Base-by-base conservation (phyloP, 2,888 invertebrate genomes). In the Bombylius discolor region DNA sequence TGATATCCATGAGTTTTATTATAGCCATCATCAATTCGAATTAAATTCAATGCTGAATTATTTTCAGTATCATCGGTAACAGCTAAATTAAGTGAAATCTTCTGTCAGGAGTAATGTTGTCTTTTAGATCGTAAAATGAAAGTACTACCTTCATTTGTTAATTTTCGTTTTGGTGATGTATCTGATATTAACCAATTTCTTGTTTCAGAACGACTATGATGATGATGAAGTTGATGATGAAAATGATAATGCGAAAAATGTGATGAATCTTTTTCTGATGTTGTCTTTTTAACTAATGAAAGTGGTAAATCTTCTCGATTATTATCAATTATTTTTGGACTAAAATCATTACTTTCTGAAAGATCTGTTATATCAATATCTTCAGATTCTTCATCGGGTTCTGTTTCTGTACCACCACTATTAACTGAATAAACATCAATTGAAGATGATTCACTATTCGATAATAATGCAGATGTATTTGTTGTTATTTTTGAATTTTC, bases 351-450 rank as follows among this genome's bases (percentile, higher is more conserved):
- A 51, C 65, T 66, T 6, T 68, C 67, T 14, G 72, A 70, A 13
- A 71, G 60, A 62, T 75, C 72, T 11, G 74, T 74, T 48, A 75
- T 74, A 59, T 75, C 72, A 56, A 75, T 72, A 59, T 75, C 74
- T 51, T 73, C 64, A 12, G 73, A 70, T 50, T 79, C 74, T 69
- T 67, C 78, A 70, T 70, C 72, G 36, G 65, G 53, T 44, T 60
- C 62, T 44, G 59, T 60, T 51, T 63, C 64, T 32, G 60, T 53
- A 58, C 57, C 64, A 45, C 59, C 58, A n/a, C 57, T 57, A 58
- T 65, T 66, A 44, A 59, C 56, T 42, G 63, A 62, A 39, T 58
- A 34, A 9, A 58, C 56, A 32, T 63, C 63, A 4, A 42, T 42
- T 11, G 39, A 42, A 7, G 62, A 61, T 5, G 60, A 61, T 42